Evolutionary conservation across 2,888 invertebrate species (phyloP).

Genomic region (Tetanocera ferruginea): DNA sequence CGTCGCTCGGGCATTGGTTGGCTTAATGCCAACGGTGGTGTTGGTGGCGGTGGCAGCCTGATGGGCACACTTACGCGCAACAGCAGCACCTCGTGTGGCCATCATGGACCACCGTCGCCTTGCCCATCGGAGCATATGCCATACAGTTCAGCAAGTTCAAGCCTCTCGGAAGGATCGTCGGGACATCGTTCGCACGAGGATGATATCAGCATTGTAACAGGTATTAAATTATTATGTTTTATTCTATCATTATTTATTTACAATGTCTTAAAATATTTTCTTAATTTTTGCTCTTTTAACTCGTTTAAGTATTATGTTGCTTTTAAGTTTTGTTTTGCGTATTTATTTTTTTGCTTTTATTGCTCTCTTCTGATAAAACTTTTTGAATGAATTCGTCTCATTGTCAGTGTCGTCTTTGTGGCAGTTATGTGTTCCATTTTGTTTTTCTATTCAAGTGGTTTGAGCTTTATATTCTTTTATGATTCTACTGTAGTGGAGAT

Average conservation of each 20-base stretch:
- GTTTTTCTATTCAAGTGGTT: too few relatives aligned
- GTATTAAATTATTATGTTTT: constrained; percentile 71
- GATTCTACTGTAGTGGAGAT: too few relatives aligned
- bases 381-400: not conserved
- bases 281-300: constrained; percentile 3
- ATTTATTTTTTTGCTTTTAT: not conserved
- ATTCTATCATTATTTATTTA: constrained; percentile 29
- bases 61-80: constrained; percentile 59
- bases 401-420: too few relatives aligned
- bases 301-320: not conserved
- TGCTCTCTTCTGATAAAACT: not conserved
- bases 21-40: constrained; percentile 67
- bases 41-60: constrained; percentile 55
- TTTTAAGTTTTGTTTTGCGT: not conserved
- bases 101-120: constrained; percentile 78
- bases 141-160: constrained; percentile 92
- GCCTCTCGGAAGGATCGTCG: constrained; percentile 79
- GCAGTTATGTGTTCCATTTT: too few relatives aligned
- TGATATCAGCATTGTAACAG: constrained; percentile 90
- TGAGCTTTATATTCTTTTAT: too few relatives aligned
- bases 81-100: constrained; percentile 56
- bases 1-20: constrained; percentile 81
- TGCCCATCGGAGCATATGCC: constrained; percentile 87
- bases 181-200: constrained; percentile 79
- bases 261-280: not conserved